These are phyloP conservation scores for Agriotes lineatus DNA, from an alignment of 2,888 invertebrate species.

Conservation along the genomic window DNA sequence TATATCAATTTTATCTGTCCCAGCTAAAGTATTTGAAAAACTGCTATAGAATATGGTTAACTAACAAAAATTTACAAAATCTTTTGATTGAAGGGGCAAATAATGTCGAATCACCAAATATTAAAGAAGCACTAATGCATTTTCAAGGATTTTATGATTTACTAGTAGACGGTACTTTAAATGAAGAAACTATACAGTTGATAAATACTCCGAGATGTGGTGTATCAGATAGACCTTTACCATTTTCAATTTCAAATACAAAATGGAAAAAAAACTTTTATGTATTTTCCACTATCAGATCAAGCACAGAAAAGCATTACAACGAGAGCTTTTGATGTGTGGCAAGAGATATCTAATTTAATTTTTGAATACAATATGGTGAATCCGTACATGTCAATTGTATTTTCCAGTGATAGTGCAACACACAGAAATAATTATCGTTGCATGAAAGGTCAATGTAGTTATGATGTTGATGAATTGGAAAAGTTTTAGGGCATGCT, in stretches of 20 bases:
- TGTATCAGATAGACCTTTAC: neutral
- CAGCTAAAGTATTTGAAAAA: too few species aligned
- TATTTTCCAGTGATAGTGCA: conserved; percentile 30
- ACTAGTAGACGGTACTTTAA: neutral
- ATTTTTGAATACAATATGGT: neutral
- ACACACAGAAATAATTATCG: conserved; percentile 36
- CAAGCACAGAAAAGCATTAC: conserved; percentile 1
- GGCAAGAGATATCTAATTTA: neutral
- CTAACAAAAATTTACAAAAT: neutral
- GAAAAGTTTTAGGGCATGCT: conserved; percentile 21
- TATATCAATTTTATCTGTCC: too few species aligned
- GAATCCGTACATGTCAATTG: neutral
- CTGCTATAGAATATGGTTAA: too few species aligned
- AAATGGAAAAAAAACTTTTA: conserved; percentile 4
- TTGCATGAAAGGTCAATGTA: neutral
- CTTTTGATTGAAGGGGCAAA: conserved; percentile 7
- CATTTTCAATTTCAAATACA: neutral
- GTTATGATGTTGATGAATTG: neutral
- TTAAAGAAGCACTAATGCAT: conserved; percentile 11
- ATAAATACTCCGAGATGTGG: conserved; percentile 3
- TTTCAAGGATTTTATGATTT: conserved; percentile 2
- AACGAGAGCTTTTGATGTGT: neutral
- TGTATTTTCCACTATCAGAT: conserved; percentile 1
- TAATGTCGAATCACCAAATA: conserved; percentile 9
- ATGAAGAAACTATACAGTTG: conserved; percentile 2